A percentile compares a stretch with the other conserved stretches of the same genome.
Conservation (phyloP, 2,888 invertebrate genomes). For the Troglohyphantes excavatus region DNA sequence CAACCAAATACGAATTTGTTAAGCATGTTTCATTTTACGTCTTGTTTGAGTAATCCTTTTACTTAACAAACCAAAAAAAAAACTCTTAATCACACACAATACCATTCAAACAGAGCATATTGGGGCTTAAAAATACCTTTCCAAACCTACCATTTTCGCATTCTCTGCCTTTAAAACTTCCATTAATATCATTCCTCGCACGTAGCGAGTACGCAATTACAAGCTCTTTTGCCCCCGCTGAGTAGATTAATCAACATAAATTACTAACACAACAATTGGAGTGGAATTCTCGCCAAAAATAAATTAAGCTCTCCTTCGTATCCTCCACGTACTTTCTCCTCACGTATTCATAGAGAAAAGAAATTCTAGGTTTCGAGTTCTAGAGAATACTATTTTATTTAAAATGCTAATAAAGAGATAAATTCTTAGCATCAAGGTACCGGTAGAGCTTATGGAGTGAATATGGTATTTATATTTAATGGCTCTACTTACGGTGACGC, state of each 20-base stretch:
- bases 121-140: not conserved
- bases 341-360: constrained; percentile 19
- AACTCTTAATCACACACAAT: not conserved
- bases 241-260: constrained; percentile 65
- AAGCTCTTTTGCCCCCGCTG: constrained; percentile 8
- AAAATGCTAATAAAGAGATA: not conserved
- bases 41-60: no score
- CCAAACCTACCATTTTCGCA: not conserved
- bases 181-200: constrained; percentile 24
- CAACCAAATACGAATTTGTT: no score
- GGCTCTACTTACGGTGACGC: no score
- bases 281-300: constrained; percentile 17
- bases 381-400: not conserved
- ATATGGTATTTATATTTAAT: no score
- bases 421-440: no score
- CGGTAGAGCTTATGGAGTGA: no score
- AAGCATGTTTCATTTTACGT: no score
- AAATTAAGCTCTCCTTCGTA: constrained; percentile 33
- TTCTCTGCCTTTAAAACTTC: constrained; percentile 27
- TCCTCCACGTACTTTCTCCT: not conserved
- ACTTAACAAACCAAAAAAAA: no score
- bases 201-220: constrained; percentile 37
- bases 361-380: not conserved
- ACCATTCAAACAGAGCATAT: not conserved
- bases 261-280: constrained; percentile 39